Base-by-base conservation (phyloP, 2,888 invertebrate genomes). In the Crocallis elinguaria region DNA sequence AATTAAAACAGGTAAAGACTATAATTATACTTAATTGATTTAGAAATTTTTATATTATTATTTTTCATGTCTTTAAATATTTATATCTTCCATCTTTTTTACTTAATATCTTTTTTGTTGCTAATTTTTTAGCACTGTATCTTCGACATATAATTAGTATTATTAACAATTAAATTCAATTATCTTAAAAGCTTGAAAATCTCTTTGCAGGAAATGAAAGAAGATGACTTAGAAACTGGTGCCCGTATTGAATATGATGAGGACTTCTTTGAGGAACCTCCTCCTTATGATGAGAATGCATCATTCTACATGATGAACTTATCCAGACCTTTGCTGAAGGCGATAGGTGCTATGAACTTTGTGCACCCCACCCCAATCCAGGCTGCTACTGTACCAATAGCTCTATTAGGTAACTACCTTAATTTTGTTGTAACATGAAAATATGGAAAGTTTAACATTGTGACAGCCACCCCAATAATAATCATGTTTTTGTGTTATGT, bases 311-410 rank as follows among this genome's bases (percentile, higher is more conserved):
- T 98, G 91, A 98, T 99, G 98, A 98, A 99, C 85, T 90, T 99
- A 16, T 99, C 99, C 0, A 92, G 99, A 53, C 99, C 99, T 0
- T 86, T 99, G 21, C 92, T 99, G 75, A 98, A 98, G 81, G 97
- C 99, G 0, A 95, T 99, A 32, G 95, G 95, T 0, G 93, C 95
- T 1, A 93, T 99, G 84, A 97, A 97, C 66, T 99, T 96, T 84
- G 94, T 96, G 3, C 96, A 97, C 77, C 99, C 99, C 0, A 99
- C 99, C 0, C 99, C 99, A 0, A 99, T 99, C 73, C 99, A 99
- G 85, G 94, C 97, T 0, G 96, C 98, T 0, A 98, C 98, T 0
- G 97, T 99, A 78, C 99, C 99, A 0, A 93, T 98, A 7, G 99
- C 98, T 2, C 88, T 99, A 50, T 90, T 97, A 66, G 95, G 94